These are phyloP conservation scores for Crossocerus cetratus DNA, from an alignment of 2,888 invertebrate genomes.

Conservation along the genomic window DNA sequence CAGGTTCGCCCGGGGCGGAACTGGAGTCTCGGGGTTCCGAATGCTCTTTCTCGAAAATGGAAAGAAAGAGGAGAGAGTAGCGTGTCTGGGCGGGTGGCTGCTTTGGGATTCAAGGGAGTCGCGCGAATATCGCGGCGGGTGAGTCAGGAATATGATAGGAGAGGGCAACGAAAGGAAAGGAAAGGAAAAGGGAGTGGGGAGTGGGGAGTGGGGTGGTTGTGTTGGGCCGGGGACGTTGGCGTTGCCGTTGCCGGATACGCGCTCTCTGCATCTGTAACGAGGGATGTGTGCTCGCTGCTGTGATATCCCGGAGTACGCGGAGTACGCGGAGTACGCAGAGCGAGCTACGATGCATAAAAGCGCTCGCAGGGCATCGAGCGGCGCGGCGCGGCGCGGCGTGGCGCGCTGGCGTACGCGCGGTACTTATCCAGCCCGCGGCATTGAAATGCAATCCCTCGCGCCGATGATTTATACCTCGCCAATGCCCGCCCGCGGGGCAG, in stretches of 20 bases:
- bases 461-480: slow-evolving; percentile 73
- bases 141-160: slow-evolving; percentile 34
- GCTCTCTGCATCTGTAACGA: slow-evolving; percentile 74
- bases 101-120: slow-evolving; percentile 32
- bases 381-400: no score
- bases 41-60: no score
- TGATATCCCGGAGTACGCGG: not conserved
- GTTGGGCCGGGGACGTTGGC: no score
- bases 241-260: slow-evolving; percentile 71
- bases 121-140: slow-evolving; percentile 47
- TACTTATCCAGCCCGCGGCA: slow-evolving; percentile 62
- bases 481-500: slow-evolving; percentile 72
- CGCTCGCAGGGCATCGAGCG: slow-evolving; percentile 31
- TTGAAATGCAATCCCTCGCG: slow-evolving; percentile 74
- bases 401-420: slow-evolving; percentile 39
- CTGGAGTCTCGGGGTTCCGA: no score
- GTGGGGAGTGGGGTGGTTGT: not conserved
- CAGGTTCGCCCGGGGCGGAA: no score
- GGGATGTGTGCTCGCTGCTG: slow-evolving; percentile 49
- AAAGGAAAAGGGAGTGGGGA: not conserved
- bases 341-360: slow-evolving; percentile 60
- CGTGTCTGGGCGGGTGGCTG: slow-evolving; percentile 24
- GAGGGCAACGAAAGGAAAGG: slow-evolving; percentile 19
- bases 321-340: slow-evolving; percentile 1
- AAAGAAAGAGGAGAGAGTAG: not conserved